Evolutionary conservation across 2,888 invertebrate species (phyloP), one percentile per base, ranked within the genome.

Genomic region (Leptopilina myrica): DNA sequence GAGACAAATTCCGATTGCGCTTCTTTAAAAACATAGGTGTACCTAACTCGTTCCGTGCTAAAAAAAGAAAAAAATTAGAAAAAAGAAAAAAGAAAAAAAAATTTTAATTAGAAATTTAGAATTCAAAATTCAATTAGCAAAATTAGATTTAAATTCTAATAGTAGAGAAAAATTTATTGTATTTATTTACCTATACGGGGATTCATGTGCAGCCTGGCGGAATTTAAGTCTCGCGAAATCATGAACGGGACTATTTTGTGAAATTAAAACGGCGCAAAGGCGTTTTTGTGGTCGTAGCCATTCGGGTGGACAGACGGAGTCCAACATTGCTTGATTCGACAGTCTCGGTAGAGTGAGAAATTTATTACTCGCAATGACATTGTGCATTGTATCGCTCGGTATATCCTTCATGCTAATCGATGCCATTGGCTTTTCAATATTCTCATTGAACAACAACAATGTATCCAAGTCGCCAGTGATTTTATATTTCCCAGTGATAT

Each of bases 361-460:
- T 91, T 97, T 97, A 92, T 99, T 98, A 67, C 96, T 95, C 79
- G 96, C 95, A 79, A 99, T 96, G 78, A 98, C 95, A 91, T 98
- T 97, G 84, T 96, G 96, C 91, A 99, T 94, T 0, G 97, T 97
- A 87, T 96, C 95, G 43, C 96, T 95, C 12, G 98, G 96, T 89
- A 99, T 96, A 91, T 98, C 97, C 67, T 96, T 94, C 95, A 98
- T 98, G 86, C 96, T 96, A 83, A 98, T 94, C 82, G 96, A 96
- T 56, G 97, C 98, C 80, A 96, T 96, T 0, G 98, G 97, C 86
- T 95, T 94, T 14, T 94, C 92, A 5, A 94, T 94, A 89, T 96
- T 96, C 90, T 99, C 99, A 92, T 98, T 98, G 90, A 99, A 97
- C 80, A 99, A 93, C 83, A 98, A 93, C 88, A 99, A 94, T 0